These are phyloP conservation scores for Bradynema listronoti DNA, from an alignment of 1,140 invertebrate species.

Conservation along the genomic window DNA sequence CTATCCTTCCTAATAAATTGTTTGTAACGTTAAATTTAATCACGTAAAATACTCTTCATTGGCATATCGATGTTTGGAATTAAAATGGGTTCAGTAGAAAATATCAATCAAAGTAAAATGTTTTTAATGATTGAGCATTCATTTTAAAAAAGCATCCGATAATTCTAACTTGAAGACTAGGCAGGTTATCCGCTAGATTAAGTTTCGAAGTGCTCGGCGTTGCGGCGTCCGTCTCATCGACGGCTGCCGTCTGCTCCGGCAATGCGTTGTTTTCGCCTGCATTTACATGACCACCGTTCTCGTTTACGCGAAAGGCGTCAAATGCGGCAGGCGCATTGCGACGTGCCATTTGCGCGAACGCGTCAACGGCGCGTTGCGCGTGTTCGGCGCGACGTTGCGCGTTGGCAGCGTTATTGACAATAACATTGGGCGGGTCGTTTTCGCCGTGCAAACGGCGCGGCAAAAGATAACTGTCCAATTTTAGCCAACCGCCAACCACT, in stretches of 20 bases:
- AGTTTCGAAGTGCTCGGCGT: no score
- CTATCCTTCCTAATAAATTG: no score
- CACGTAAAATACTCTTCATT: no score
- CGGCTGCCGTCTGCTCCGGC: background rate
- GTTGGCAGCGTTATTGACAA: conserved; percentile 12
- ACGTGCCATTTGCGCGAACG: conserved; percentile 12
- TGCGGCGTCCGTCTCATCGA: no score
- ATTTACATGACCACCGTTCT: background rate
- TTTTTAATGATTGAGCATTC: no score
- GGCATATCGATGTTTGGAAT: no score
- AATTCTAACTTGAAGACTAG: no score
- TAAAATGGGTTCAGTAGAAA: no score
- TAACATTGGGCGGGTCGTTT: conserved; percentile 1
- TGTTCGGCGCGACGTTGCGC: conserved; percentile 10
- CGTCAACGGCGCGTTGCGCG: conserved; percentile 14
- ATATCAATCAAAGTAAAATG: no score
- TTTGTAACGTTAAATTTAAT: no score
- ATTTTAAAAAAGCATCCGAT: no score
- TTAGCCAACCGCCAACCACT: conserved; percentile 62
- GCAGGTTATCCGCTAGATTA: no score
- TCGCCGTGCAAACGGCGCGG: conserved; percentile 16
- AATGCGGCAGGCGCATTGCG: conserved; percentile 13
- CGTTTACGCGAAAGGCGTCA: conserved; percentile 18
- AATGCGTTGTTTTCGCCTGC: background rate
- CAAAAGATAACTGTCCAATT: conserved; percentile 27